Base-by-base conservation (phyloP, 1,140 invertebrate genomes). In the Orius insidiosus region DNA sequence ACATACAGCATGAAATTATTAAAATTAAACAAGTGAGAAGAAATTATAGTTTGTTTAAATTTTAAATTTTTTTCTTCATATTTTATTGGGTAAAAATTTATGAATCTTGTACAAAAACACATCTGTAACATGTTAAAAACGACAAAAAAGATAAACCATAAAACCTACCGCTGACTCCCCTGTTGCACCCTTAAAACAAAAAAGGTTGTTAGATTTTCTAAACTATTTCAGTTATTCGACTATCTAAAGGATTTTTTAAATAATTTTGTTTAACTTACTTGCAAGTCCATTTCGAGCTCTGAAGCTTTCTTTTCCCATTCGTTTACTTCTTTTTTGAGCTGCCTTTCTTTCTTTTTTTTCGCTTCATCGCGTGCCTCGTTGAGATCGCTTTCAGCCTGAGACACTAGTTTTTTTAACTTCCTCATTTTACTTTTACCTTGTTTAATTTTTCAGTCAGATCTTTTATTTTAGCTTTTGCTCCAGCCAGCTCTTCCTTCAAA, bases 361-460 rank as follows among this genome's bases (percentile, higher is more conserved):
- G 74, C 68, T 54, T 72, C 63, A 39, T 62, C 69, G 53, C 16
- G 61, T 48, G 41, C 72, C 65, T 65, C 74, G 64, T 54, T 67
- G 35, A 32, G 11, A 19, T 47, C 36, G 39, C 31, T 37, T 47
- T 47, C 37, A 34, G 14, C 18, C 36, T 47, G 14, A 13, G 3
- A 15, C 5, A 18, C 10, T 11, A 2, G 11, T n/a, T n/a, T n/a
- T n/a, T n/a, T n/a, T n/a, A n/a, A n/a, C 13, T 18, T 41, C 9
- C 14, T 4, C 13, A 4, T 16, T 7, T 14, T n/a, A 44, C 32
- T 10, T n/a, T n/a, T 19, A 73, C 64, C 55, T 78, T 81, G 24
- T 72, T 70, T 33, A 77, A 56, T 54, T 79, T 75, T 42, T 72
- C 68, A 51, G 70, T 71, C 11, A 71, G 39, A 52, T 75, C 68